Percentiles rank a stretch among this genome's conserved stretches.
These are phyloP conservation scores for Conomelus anceps DNA, from an alignment of 2,888 invertebrate species.

Conservation along the genomic window DNA sequence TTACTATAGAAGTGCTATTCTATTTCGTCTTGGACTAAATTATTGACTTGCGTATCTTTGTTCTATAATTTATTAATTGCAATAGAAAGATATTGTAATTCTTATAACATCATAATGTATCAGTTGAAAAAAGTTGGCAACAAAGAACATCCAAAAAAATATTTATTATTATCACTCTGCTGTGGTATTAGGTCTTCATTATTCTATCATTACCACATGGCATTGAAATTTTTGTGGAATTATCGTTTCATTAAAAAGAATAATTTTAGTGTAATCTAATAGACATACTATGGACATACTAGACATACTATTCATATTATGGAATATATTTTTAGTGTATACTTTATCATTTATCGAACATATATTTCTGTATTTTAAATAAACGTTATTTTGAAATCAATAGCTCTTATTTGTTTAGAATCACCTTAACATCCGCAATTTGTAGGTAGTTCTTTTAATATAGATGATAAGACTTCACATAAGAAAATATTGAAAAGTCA, in stretches of 20 bases:
- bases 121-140: background rate
- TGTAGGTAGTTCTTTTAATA: too few species aligned
- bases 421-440: background rate
- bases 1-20: too few species aligned
- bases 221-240: too few species aligned
- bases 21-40: background rate
- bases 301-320: too few species aligned
- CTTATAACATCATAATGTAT: background rate
- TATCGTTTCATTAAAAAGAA: too few species aligned
- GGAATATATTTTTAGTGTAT: too few species aligned
- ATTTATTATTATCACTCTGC: too few species aligned
- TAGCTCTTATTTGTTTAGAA: background rate
- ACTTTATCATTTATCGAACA: background rate
- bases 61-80: background rate
- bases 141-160: background rate
- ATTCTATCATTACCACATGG: too few species aligned
- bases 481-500: background rate
- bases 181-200: too few species aligned
- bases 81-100: background rate
- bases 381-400: background rate
- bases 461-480: background rate
- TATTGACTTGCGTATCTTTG: background rate
- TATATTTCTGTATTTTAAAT: background rate
- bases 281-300: too few species aligned
- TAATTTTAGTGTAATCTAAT: too few species aligned